These are phyloP conservation scores for Cariama cristata DNA, from an alignment of 2,113 vertebrate genomes.

Conservation along the genomic window DNA sequence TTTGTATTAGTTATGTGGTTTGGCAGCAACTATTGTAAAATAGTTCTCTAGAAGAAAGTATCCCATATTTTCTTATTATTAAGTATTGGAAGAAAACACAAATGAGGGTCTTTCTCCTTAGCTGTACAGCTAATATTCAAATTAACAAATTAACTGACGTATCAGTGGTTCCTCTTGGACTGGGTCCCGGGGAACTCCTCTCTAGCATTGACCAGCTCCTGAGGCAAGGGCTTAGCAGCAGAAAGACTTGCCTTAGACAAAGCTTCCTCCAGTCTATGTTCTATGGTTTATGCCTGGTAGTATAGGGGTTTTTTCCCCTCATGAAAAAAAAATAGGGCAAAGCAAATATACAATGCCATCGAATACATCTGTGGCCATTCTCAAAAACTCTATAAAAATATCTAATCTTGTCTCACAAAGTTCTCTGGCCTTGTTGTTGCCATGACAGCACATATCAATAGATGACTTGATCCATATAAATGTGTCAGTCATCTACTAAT, in stretches of 20 bases:
- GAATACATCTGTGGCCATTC: neutral
- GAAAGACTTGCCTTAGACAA: neutral
- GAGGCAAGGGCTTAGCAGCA: neutral
- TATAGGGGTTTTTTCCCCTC: fast-evolving
- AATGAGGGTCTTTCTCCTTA: neutral
- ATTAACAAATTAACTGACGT: neutral
- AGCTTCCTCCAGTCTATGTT: neutral
- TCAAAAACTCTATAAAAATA: neutral
- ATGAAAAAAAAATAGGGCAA: neutral
- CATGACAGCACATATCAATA: neutral
- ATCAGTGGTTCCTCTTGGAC: neutral
- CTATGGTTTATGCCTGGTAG: neutral
- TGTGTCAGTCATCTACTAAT: neutral
- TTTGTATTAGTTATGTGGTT: neutral
- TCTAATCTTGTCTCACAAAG: neutral
- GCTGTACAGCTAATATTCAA: neutral
- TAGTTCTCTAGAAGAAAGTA: neutral
- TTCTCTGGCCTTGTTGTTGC: neutral
- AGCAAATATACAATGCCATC: neutral
- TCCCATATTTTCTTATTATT: neutral
- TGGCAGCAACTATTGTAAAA: neutral
- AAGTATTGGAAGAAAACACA: neutral
- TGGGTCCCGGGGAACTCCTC: neutral
- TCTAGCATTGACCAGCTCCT: neutral
- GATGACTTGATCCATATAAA: neutral